These are phyloP conservation scores for Xylocampa areola DNA, from an alignment of 2,888 invertebrate species.

Conservation along the genomic window DNA sequence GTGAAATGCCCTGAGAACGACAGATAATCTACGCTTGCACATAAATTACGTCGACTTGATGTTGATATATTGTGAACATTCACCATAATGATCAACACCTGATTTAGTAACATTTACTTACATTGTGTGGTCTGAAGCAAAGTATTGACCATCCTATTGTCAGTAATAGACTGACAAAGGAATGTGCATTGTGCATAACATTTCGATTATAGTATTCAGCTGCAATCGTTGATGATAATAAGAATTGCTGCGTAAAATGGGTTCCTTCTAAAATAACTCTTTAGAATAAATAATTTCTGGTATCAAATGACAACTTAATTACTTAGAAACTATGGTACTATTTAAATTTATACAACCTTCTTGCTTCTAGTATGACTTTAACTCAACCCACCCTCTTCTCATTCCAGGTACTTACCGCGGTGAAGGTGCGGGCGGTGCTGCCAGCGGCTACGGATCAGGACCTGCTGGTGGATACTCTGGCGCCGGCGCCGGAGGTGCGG, in stretches of 20 bases:
- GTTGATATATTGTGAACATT: constrained; percentile 28
- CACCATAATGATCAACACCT: constrained; percentile 3
- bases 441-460: constrained; percentile 53
- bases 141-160: too few species aligned
- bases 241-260: too few species aligned
- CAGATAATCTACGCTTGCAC: constrained; percentile 28
- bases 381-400: constrained; percentile 2
- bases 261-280: too few species aligned
- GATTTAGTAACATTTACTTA: constrained; percentile 1
- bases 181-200: too few species aligned
- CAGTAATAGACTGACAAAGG: too few species aligned
- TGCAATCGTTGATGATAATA: background rate
- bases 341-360: too few species aligned
- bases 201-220: background rate
- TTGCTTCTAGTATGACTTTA: too few species aligned
- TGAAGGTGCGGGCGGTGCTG: constrained; percentile 77
- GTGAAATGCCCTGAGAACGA: constrained; percentile 56
- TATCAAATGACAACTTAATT: too few species aligned
- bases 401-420: constrained; percentile 83
- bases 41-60: constrained; percentile 35
- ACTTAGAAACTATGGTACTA: too few species aligned
- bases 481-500: constrained; percentile 20
- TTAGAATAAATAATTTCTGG: too few species aligned
- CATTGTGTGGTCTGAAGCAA: background rate
- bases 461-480: constrained; percentile 50